Percentiles rank a stretch among this genome's conserved stretches.
These are phyloP conservation scores for Herpetotheres cachinnans DNA, from an alignment of 2,113 vertebrate species.

Conservation along the genomic window DNA sequence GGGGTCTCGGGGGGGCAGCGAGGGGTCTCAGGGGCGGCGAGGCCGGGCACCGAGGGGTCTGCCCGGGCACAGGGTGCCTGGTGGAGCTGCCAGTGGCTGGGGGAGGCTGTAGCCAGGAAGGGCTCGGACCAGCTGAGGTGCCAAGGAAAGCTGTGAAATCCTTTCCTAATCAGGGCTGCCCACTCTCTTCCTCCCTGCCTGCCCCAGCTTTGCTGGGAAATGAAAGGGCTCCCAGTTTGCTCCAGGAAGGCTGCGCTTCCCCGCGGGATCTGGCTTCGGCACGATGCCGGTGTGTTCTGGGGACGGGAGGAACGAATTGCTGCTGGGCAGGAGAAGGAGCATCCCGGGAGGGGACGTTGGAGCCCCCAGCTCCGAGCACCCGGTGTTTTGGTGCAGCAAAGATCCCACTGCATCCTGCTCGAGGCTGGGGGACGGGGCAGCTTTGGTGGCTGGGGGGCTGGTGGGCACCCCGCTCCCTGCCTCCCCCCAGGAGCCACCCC, in stretches of 20 bases:
- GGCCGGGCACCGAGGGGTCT: background rate
- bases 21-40: background rate
- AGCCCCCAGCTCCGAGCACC: fast-evolving
- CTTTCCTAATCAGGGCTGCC: constrained; percentile 14
- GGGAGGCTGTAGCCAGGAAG: background rate
- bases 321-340: background rate
- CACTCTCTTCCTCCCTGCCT: constrained; percentile 24
- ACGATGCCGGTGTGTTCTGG: background rate
- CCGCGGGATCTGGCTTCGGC: background rate
- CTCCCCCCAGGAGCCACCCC: background rate
- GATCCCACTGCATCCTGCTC: background rate
- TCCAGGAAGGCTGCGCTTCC: constrained; percentile 14
- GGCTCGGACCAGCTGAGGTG: background rate
- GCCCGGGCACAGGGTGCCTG: fast-evolving
- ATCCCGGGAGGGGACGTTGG: background rate
- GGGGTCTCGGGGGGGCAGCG: fast-evolving
- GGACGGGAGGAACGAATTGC: background rate
- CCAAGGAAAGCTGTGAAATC: constrained; percentile 20
- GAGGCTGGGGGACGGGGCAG: too few relatives aligned
- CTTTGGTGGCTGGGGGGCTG: background rate
- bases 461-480: background rate
- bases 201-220: background rate
- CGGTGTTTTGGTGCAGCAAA: background rate
- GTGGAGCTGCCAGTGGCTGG: background rate
- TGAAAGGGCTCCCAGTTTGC: background rate